Evolutionary conservation across 2,113 vertebrate genomes (phyloP).

Genomic region (Martes martes): DNA sequence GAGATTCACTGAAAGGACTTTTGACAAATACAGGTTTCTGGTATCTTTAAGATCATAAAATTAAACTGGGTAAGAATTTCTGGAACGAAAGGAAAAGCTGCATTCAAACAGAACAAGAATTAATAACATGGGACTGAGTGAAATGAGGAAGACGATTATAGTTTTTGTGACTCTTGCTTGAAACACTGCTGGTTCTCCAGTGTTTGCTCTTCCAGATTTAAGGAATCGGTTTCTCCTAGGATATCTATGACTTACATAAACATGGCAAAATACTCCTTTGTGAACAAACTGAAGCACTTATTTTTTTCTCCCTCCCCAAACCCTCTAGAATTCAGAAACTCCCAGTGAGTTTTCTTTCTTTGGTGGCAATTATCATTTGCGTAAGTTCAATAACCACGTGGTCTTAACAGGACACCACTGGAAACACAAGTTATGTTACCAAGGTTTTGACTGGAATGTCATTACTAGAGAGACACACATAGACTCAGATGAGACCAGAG

Average conservation of each 20-base stretch:
- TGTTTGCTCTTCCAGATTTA: not conserved
- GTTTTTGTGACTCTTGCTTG: not conserved
- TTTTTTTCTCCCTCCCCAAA: not conserved
- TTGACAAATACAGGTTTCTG: not conserved
- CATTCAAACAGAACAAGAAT: not conserved
- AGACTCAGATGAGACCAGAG: not conserved
- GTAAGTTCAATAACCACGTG: not conserved
- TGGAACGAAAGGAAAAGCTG: not conserved
- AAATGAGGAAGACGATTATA: not conserved
- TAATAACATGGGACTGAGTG: not conserved
- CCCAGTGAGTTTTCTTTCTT: not conserved
- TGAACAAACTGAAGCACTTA: not conserved
- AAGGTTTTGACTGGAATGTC: not conserved
- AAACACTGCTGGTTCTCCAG: not conserved
- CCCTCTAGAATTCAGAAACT: not conserved
- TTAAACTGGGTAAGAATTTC: not conserved
- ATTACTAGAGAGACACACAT: not conserved
- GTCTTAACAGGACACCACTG: not conserved
- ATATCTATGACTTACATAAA: not conserved
- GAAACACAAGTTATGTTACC: not conserved
- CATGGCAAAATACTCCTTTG: not conserved
- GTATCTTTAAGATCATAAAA: not conserved
- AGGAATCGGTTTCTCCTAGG: not conserved
- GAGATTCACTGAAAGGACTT: not conserved
- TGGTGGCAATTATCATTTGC: not conserved